Evolutionary conservation across 2,888 invertebrate genomes (phyloP).

Genomic region (Ectemnius continuus): DNA sequence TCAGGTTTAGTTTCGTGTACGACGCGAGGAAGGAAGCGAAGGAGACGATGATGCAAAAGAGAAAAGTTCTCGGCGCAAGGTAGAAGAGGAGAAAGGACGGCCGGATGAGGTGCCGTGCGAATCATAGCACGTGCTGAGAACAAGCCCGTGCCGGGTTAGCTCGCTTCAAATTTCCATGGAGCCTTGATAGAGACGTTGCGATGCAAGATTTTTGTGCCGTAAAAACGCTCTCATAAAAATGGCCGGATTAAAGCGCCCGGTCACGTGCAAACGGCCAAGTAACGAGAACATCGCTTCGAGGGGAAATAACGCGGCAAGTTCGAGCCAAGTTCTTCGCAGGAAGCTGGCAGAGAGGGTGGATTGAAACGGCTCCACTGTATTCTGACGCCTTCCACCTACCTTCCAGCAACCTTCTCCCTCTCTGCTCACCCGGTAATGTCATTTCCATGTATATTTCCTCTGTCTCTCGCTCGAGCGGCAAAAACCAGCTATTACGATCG

Average conservation of each 20-base stretch:
- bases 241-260: conserved; percentile 46
- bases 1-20: too few relatives aligned
- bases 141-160: conserved; percentile 6
- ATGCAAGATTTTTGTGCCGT: conserved; percentile 40
- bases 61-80: not conserved
- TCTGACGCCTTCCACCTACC: conserved; percentile 9
- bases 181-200: conserved; percentile 51
- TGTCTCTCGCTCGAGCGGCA: not conserved
- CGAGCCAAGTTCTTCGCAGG: conserved; percentile 5
- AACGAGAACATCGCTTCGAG: conserved; percentile 44
- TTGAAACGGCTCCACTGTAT: conserved; percentile 7
- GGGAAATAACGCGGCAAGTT: conserved; percentile 33
- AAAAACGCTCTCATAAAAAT: conserved; percentile 59
- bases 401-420: conserved; percentile 7
- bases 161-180: conserved; percentile 57
- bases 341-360: not conserved
- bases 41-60: conserved; percentile 17
- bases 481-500: not conserved
- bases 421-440: conserved; percentile 1
- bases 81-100: conserved; percentile 8
- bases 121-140: conserved; percentile 52
- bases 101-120: conserved; percentile 43
- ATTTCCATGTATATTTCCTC: conserved; percentile 17
- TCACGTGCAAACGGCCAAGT: conserved; percentile 56
- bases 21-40: conserved; percentile 19